phyloP scores from a whole-genome alignment of 2,797 vertebrate genomes.

The Sebastes itinus region DNA sequence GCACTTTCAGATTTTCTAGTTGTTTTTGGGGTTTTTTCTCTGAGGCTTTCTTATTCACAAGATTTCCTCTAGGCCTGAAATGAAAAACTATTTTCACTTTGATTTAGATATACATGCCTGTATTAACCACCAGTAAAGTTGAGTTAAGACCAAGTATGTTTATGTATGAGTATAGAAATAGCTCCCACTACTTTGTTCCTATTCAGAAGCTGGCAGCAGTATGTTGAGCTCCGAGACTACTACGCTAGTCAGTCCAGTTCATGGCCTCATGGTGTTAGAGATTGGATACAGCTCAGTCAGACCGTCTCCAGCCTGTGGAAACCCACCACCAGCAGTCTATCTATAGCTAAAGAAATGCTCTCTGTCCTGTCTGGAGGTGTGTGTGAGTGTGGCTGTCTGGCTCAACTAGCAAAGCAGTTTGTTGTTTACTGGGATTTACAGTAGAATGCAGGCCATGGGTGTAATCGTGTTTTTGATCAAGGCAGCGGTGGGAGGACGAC shows the following conservation, averaged over 20 bases:
- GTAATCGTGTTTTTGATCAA: slow-evolving; percentile 27
- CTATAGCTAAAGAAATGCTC: slow-evolving; percentile 13
- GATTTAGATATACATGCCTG: not conserved
- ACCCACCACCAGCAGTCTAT: slow-evolving; percentile 12
- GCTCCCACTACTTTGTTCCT: not conserved
- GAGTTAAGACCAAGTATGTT: not conserved
- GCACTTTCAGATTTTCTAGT: not conserved
- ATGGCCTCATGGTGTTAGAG: not conserved
- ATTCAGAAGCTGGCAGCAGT: not conserved
- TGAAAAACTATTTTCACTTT: not conserved
- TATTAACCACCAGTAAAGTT: slow-evolving; percentile 5
- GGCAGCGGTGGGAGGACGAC: not conserved
- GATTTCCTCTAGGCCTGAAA: not conserved
- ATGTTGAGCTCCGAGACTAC: not conserved
- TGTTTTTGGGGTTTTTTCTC: not conserved
- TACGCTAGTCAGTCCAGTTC: not conserved
- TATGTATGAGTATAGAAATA: slow-evolving; percentile 6
- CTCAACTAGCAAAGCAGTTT: slow-evolving; percentile 20
- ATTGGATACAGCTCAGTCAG: slow-evolving; percentile 41
- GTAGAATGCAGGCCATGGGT: not conserved
- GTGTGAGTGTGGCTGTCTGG: slow-evolving; percentile 4
- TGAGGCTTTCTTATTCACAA: not conserved
- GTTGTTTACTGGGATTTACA: slow-evolving; percentile 34
- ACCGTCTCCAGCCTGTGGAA: slow-evolving; percentile 19
- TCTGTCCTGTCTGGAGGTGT: not conserved